A percentile compares a stretch with the other conserved stretches of the same genome.
These are phyloP conservation scores for Diabrotica undecimpunctata DNA, from an alignment of 1,140 invertebrate genomes.

Conservation along the genomic window DNA sequence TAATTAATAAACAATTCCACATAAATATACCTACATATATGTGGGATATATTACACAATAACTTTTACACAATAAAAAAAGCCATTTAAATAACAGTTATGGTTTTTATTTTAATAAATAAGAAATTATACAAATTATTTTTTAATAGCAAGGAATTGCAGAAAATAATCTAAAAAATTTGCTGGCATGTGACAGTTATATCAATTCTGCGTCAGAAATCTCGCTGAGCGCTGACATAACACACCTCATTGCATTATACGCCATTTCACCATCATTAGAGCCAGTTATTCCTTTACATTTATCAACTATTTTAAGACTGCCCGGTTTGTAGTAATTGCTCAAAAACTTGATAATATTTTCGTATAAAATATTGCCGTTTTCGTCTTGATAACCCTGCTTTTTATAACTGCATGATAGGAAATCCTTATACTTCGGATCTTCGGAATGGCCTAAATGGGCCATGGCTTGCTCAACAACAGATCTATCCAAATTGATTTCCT, in stretches of 20 bases:
- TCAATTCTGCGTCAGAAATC: too few species aligned
- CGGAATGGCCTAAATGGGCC: conserved; percentile 7
- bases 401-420: conserved; percentile 35
- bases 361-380: conserved; percentile 27
- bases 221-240: neutral
- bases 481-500: conserved; percentile 24
- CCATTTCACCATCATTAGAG: conserved; percentile 16
- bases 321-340: conserved; percentile 15
- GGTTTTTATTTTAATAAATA: too few species aligned
- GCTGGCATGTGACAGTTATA: too few species aligned
- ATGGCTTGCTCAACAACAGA: conserved; percentile 21
- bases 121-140: too few species aligned
- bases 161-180: too few species aligned
- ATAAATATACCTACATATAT: too few species aligned
- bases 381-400: conserved; percentile 31
- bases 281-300: conserved; percentile 18
- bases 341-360: conserved; percentile 18
- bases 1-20: too few species aligned
- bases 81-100: too few species aligned
- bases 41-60: too few species aligned
- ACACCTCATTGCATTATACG: conserved; percentile 22
- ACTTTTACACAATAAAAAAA: too few species aligned
- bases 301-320: conserved; percentile 17
- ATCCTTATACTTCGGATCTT: conserved; percentile 30
- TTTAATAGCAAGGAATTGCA: too few species aligned